Conservation (phyloP, 2,888 invertebrate genomes). For the Euproctis similis region DNA sequence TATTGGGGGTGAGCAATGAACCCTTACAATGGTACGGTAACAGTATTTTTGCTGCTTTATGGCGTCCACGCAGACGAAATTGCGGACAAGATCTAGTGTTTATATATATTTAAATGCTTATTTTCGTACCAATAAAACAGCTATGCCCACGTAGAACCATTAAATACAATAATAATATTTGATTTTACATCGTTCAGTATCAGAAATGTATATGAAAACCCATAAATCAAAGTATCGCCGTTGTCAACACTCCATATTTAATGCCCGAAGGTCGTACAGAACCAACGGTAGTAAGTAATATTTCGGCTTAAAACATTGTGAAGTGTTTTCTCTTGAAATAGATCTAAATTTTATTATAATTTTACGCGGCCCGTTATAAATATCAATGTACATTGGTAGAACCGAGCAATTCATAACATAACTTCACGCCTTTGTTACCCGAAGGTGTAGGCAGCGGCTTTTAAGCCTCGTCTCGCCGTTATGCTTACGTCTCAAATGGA, state of each 20-base stretch:
- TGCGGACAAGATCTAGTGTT: too few relatives aligned
- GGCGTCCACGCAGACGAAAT: too few relatives aligned
- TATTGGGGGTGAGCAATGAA: too few relatives aligned
- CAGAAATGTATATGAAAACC: conserved; percentile 51
- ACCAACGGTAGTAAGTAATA: conserved; percentile 43
- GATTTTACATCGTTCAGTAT: conserved; percentile 54
- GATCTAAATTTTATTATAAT: conserved; percentile 62
- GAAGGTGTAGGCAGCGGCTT: too few relatives aligned
- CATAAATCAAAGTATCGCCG: conserved; percentile 60
- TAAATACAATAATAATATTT: conserved; percentile 54
- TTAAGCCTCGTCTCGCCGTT: too few relatives aligned
- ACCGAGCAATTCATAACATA: background rate
- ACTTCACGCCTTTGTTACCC: too few relatives aligned
- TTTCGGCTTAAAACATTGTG: too few relatives aligned
- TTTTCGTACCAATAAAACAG: conserved; percentile 50
- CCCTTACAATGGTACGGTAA: too few relatives aligned
- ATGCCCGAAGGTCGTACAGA: conserved; percentile 49
- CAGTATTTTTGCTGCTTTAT: too few relatives aligned
- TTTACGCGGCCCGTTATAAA: conserved; percentile 63
- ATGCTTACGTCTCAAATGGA: too few relatives aligned
- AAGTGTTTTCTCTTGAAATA: conserved; percentile 66
- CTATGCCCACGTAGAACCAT: conserved; percentile 45
- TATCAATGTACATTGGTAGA: conserved; percentile 34
- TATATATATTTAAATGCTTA: too few relatives aligned
- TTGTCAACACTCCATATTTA: conserved; percentile 73